These are phyloP conservation scores for Malaclemys terrapin DNA, from an alignment of 2,113 vertebrate genomes.

Conservation along the genomic window DNA sequence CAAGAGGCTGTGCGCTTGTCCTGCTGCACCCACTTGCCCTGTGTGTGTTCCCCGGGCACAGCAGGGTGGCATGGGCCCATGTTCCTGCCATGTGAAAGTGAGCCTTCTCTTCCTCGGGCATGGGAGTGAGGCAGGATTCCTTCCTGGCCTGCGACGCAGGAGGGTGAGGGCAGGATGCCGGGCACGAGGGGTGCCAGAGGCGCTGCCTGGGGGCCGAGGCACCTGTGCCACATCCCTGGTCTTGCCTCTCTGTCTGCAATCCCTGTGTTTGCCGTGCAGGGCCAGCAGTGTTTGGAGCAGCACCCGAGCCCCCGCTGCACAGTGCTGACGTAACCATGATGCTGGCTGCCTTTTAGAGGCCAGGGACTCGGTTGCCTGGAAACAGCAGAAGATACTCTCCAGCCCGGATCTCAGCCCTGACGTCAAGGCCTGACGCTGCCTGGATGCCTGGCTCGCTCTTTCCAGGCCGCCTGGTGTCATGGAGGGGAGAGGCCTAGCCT, in stretches of 20 bases:
- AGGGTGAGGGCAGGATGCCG: no score
- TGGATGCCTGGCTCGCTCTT: conserved; percentile 62
- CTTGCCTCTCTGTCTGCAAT: neutral
- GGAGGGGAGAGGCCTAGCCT: conserved; percentile 85
- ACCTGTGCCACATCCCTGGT: neutral
- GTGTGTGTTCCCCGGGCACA: no score
- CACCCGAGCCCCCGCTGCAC: neutral
- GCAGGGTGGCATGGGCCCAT: neutral
- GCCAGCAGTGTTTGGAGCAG: neutral
- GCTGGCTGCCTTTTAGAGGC: conserved; percentile 50
- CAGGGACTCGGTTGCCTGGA: conserved; percentile 62
- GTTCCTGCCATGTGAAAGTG: neutral
- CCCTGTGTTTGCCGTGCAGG: neutral
- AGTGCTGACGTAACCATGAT: conserved; percentile 10
- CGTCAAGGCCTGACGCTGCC: conserved; percentile 68
- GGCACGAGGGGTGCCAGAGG: neutral
- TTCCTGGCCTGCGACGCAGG: no score
- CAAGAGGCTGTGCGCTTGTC: neutral
- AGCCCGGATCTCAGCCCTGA: conserved; percentile 59
- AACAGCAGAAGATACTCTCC: conserved; percentile 49
- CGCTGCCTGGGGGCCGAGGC: neutral
- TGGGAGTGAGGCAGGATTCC: no score
- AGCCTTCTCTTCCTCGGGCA: neutral
- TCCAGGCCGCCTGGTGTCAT: conserved; percentile 77
- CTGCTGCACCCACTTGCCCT: neutral